Base-by-base conservation (phyloP, 2,888 invertebrate species). In the Acholoe squamosa region DNA sequence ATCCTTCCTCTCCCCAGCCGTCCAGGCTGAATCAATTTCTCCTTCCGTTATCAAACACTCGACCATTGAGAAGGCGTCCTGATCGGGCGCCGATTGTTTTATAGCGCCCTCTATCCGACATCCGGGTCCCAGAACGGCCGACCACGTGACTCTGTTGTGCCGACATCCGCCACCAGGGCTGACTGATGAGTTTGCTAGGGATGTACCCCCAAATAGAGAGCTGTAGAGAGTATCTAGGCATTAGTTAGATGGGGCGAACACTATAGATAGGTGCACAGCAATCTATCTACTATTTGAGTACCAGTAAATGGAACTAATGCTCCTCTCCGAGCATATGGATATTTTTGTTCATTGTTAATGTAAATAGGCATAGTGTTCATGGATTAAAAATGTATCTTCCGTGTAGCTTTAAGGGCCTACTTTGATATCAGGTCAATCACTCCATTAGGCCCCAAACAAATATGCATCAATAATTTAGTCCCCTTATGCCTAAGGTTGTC, bases 51-150 rank as follows among this genome's bases (percentile, higher is more conserved):
- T 25, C 71, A 71, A 71, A 71, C 71, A 71, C 71, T 28, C 71
- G 31, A n/a, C 71, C 71, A 25, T 71, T 28, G 28, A 28, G 71
- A 7, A 25, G n/a, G 28, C 71, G 71, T 71, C 25, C 71, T 28
- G 71, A 71, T 71, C 71, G 71, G 71, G n/a, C 71, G 28, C 71
- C 28, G 71, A 25, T 71, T 71, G 71, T 71, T 71, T 71, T 71
- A 71, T 71, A n/a, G 71, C 28, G 31, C 71, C 71, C 71, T 71
- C 71, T 25, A 71, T 14, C 71, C 28, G 25, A 25, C 71, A 71
- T 71, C 71, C 71, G 71, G 71, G 71, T 25, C 71, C 28, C 71
- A 28, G n/a, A 28, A 28, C 28, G 7, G 14, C 14, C 14, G 31
- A 22, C 28, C 71, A 25, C 28, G 71, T 28, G 71, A 71, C 71